Base-by-base conservation (phyloP, 2,888 invertebrate species). In the Leptura quadrifasciata region DNA sequence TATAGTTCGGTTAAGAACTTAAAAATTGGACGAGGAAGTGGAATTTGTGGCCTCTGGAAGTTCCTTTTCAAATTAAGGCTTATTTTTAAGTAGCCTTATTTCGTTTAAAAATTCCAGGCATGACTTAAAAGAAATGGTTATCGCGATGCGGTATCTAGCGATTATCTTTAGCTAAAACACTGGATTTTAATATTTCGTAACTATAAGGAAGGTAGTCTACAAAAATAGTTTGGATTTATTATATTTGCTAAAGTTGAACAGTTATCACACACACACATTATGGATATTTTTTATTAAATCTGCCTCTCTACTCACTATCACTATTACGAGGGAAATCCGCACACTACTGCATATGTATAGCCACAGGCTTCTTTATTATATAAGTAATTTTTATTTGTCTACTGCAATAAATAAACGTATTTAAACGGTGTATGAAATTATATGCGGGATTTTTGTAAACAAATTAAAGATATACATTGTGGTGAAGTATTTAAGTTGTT, bases 381-480 rank as follows among this genome's bases (percentile, higher is more conserved):
- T 57, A 31, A 31, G 27, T 31, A 57, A 57, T 57, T 57, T 57
- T 57, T 57, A 57, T 57, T 57, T 57, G 21, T 57, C 6, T 6
- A 20, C 1, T 17, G 15, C 10, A 21, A 21, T 15, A 10, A 12
- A 20, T 57, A 20, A 57, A 57, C 15, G 9, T 21, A 21, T 47
- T 6, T 12, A 12, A 39, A 2, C 12, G 2, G 12, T 39, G 10
- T 39, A 12, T 39, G 15, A n/a, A 47, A 31, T 31, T 31, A 31
- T n/a, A n/a, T 17, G n/a, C 5, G 47, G n/a, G 12, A n/a, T 47
- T n/a, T 47, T 12, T 39, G n/a, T 47, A n/a, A 47, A 47, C 47
- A 47, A 47, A 47, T 47, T 47, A 47, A 12, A 47, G n/a, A n/a
- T n/a, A n/a, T 5, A 47, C n/a, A 3, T 47, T 47, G 39, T 39